Base-by-base conservation (phyloP, 2,113 vertebrate species). In the Erpornis zantholeuca region DNA sequence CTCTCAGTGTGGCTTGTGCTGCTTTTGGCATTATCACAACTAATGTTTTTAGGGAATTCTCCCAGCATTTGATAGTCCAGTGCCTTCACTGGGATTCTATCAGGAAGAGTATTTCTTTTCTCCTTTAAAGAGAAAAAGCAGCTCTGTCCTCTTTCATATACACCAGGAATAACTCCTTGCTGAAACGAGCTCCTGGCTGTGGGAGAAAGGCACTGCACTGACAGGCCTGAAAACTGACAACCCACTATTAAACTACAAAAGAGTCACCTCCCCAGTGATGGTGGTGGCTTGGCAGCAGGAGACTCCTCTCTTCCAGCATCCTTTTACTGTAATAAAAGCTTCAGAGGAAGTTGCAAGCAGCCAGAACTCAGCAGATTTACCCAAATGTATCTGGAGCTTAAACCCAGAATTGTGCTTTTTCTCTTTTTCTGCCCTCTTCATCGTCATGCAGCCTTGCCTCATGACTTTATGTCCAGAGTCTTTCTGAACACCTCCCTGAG, bases 181-280 rank as follows among this genome's bases (percentile, higher is more conserved):
- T 76, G 15, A 33, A 86, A 82, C 2, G 57, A 94, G 89, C 84
- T 78, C 3, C 89, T 92, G 21, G 5, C 86, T 72, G 81, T 36
- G 80, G 86, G 77, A 92, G 80, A 66, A 81, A 91, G 47, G 59
- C 79, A 29, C 75, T 77, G 90, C 50, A 53, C 64, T 92, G 79
- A 31, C 86, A 75, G 64, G 50, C 61, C 68, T 78, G 53, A 60
- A 60, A 78, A 40, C 27, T 79, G 81, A 71, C 94, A 86, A 25
- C 35, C 77, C 63, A 49, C 54, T 31, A 27, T 52, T 19, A 63
- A 86, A 68, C 19, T 52, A 52, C 76, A 88, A n/a, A 82, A 52
- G 57, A 83, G 64, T 44, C 88, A 45, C 88, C 42, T 90, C 88
- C 90, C 42, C 42, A 35, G 54, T 14, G 91, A 18, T 52, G 76